Conservation (phyloP, 2,888 invertebrate genomes). For the Drosophila lacicola region DNA sequence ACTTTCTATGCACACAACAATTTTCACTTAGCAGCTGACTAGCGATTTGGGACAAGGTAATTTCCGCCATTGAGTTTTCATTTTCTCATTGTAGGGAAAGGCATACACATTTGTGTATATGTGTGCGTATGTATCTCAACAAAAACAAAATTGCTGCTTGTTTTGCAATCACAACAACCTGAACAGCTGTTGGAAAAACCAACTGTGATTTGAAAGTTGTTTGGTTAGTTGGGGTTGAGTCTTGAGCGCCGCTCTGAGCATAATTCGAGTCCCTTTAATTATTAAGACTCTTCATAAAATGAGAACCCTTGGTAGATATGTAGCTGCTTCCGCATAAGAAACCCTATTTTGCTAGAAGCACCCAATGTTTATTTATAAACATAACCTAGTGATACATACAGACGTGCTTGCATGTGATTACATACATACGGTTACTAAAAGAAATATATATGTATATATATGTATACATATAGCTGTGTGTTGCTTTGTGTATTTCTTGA, state of each 20-base stretch:
- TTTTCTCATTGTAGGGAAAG: conserved; percentile 28
- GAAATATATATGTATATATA: neutral
- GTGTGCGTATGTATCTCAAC: neutral
- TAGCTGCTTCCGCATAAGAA: conserved; percentile 9
- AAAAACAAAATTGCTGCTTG: conserved; percentile 11
- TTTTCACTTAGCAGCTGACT: conserved; percentile 37
- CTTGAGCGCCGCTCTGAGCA: conserved; percentile 13
- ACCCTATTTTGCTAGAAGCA: neutral
- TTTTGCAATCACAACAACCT: conserved; percentile 41
- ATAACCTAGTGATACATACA: neutral
- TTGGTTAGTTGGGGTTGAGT: conserved; percentile 28
- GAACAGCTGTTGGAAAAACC: conserved; percentile 44
- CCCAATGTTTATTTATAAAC: conserved; percentile 15
- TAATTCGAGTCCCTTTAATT: neutral
- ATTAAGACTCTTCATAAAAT: neutral
- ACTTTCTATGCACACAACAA: conserved; percentile 50
- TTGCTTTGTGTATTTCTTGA: conserved; percentile 48
- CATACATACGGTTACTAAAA: conserved; percentile 1
- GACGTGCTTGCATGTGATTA: conserved; percentile 1
- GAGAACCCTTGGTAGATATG: neutral
- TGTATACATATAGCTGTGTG: conserved; percentile 1
- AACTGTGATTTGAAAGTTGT: conserved; percentile 54
- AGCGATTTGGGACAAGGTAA: conserved; percentile 75
- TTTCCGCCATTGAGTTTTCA: conserved; percentile 68
- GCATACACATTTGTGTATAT: neutral